Conservation (phyloP, 1,140 invertebrate genomes). For the Eciton burchellii region DNA sequence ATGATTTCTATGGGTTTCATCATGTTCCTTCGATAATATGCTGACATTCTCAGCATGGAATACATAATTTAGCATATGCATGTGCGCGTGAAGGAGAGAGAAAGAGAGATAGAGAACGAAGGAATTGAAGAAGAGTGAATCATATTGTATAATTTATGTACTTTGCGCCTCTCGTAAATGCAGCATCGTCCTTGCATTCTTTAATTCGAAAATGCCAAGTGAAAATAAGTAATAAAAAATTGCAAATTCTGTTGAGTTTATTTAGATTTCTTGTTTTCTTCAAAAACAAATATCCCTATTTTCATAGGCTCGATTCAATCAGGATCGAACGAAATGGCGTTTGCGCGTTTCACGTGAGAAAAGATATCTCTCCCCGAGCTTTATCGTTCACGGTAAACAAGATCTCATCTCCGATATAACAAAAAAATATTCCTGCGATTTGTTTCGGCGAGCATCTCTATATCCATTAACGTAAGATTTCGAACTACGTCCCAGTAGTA, state of each 20-base stretch:
- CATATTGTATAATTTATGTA: background rate
- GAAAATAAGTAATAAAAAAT: background rate
- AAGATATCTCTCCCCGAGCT: background rate
- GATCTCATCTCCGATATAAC: too few relatives aligned
- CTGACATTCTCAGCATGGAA: background rate
- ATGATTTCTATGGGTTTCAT: background rate
- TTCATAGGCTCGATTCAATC: too few relatives aligned
- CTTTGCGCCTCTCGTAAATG: background rate
- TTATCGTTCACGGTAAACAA: background rate
- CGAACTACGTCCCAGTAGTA: too few relatives aligned
- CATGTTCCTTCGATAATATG: background rate
- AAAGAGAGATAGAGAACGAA: background rate
- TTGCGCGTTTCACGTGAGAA: background rate
- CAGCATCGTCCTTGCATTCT: background rate
- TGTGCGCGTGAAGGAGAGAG: background rate
- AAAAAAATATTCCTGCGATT: too few relatives aligned
- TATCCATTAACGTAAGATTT: too few relatives aligned
- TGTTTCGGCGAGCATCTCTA: too few relatives aligned
- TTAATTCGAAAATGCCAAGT: background rate
- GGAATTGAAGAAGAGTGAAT: background rate
- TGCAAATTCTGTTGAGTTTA: background rate
- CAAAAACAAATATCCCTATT: background rate
- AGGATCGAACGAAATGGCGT: background rate
- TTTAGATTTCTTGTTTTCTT: background rate
- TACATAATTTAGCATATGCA: background rate